phyloP scores from a whole-genome alignment of 2,797 vertebrate species.

The Brachyalestes nurse region DNA sequence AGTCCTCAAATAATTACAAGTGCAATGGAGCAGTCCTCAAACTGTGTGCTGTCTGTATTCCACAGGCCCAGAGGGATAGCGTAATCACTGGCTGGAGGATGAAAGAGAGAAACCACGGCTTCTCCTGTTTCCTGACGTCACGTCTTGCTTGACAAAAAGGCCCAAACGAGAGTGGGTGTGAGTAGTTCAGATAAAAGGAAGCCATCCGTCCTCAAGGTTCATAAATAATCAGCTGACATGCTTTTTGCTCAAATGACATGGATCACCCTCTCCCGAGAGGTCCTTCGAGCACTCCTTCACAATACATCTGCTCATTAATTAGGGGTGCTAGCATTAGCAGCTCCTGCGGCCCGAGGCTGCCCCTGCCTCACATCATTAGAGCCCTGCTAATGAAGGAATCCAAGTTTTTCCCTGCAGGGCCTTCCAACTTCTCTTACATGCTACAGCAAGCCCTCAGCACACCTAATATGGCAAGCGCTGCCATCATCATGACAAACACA shows the following conservation, averaged over 20 bases:
- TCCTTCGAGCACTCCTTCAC: conserved; percentile 41
- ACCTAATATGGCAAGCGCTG: background rate
- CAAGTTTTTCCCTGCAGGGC: conserved; percentile 47
- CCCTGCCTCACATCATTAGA: conserved; percentile 49
- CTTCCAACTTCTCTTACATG: conserved; percentile 47
- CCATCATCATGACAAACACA: conserved; percentile 2
- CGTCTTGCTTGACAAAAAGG: conserved; percentile 55
- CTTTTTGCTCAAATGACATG: conserved; percentile 43
- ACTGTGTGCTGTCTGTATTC: conserved; percentile 63
- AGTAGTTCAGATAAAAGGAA: conserved; percentile 50
- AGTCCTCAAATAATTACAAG: conserved; percentile 11
- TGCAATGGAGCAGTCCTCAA: conserved; percentile 65
- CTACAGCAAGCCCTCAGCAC: conserved; percentile 50
- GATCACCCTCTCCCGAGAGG: conserved; percentile 36
- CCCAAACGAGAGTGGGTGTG: conserved; percentile 63
- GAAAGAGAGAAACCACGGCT: conserved; percentile 64
- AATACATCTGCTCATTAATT: conserved; percentile 55
- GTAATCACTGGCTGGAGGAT: conserved; percentile 65
- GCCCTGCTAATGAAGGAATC: conserved; percentile 53
- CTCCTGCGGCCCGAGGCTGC: conserved; percentile 40
- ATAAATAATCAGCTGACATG: conserved; percentile 62
- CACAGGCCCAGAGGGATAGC: conserved; percentile 42
- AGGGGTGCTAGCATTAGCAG: conserved; percentile 48
- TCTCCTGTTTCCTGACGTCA: conserved; percentile 68
- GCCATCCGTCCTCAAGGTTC: conserved; percentile 61